These are phyloP conservation scores for Drosophila atripex DNA, from an alignment of 2,888 invertebrate genomes.

Conservation along the genomic window DNA sequence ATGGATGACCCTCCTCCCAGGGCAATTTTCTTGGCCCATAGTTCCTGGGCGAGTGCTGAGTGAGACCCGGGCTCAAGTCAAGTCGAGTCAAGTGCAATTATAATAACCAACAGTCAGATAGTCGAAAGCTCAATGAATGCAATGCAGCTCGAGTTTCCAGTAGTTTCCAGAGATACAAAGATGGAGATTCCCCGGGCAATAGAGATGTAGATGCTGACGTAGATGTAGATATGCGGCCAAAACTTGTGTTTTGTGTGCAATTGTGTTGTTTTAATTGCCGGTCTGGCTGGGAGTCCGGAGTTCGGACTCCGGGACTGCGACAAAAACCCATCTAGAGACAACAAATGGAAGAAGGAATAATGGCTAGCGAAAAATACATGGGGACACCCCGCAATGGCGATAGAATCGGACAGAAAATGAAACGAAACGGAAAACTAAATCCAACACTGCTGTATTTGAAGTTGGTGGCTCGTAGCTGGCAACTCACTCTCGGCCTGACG, in stretches of 20 bases:
- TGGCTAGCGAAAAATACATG: constrained; percentile 8
- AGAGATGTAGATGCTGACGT: background rate
- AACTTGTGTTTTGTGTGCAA: constrained; percentile 64
- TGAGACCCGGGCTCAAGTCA: constrained; percentile 9
- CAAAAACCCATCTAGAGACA: constrained; percentile 32
- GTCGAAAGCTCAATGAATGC: constrained; percentile 42
- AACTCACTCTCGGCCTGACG: constrained; percentile 26
- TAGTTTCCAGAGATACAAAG: background rate
- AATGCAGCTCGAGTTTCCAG: constrained; percentile 2
- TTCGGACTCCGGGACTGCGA: constrained; percentile 16
- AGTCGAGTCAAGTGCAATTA: constrained; percentile 47
- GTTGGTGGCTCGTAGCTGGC: constrained; percentile 3
- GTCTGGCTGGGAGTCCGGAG: constrained; percentile 36
- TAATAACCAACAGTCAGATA: constrained; percentile 40
- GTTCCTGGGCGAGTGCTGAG: background rate
- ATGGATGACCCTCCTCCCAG: constrained; percentile 6
- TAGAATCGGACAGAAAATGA: constrained; percentile 26
- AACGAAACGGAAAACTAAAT: constrained; percentile 38
- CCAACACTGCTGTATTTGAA: constrained; percentile 31
- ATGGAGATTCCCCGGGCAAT: background rate
- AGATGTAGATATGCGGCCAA: constrained; percentile 43
- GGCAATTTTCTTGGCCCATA: constrained; percentile 13
- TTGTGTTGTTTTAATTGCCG: constrained; percentile 77
- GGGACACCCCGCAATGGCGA: constrained; percentile 1
- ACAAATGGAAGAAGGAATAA: constrained; percentile 42